Percentiles rank a stretch among this genome's conserved stretches.
These are phyloP conservation scores for Patiria pectinifera DNA, from an alignment of 53 echinoderm and acorn worm species.

Conservation along the genomic window DNA sequence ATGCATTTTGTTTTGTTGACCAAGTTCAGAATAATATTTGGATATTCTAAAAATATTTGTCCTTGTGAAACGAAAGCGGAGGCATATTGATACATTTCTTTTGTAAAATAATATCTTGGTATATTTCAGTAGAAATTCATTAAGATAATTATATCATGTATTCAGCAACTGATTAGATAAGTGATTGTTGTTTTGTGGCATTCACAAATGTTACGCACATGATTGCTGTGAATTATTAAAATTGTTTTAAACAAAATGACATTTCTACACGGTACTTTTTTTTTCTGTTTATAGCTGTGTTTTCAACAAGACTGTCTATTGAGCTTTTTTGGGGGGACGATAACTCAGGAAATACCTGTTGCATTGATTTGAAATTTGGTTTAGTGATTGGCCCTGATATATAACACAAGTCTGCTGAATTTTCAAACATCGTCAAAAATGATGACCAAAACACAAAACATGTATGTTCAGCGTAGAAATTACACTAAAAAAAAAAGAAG, in stretches of 20 bases:
- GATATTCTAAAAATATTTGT: background rate
- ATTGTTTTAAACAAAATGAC: background rate
- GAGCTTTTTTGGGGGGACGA: too few species aligned
- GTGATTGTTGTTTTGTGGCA: too few species aligned
- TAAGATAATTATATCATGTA: background rate
- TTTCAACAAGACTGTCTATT: too few species aligned
- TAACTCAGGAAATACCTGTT: too few species aligned
- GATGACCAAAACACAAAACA: too few species aligned
- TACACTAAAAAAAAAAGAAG: too few species aligned
- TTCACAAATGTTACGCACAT: background rate
- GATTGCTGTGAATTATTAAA: background rate
- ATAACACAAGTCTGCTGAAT: too few species aligned
- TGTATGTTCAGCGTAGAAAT: too few species aligned
- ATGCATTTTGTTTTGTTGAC: background rate
- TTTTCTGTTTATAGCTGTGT: background rate
- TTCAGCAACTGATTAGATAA: too few species aligned
- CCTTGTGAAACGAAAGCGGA: background rate
- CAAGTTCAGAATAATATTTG: background rate
- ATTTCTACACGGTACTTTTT: background rate
- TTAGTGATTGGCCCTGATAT: too few species aligned
- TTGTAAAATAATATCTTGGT: background rate
- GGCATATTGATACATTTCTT: background rate
- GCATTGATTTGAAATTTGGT: too few species aligned
- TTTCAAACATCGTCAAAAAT: too few species aligned
- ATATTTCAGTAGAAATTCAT: background rate